These are phyloP conservation scores for Trilocha varians DNA, from an alignment of 2,888 invertebrate species.

Conservation along the genomic window DNA sequence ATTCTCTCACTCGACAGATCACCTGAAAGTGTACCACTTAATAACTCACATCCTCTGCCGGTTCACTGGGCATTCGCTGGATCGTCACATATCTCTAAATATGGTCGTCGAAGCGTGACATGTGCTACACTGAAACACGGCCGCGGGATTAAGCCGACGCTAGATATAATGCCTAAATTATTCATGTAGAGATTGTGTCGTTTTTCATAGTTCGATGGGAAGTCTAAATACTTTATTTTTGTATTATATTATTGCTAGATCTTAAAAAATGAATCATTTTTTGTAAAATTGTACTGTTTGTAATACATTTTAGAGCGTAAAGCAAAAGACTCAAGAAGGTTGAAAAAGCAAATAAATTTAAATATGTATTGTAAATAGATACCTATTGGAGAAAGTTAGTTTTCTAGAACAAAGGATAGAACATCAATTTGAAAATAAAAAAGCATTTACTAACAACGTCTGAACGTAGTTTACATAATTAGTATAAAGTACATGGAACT, in stretches of 20 bases:
- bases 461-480: slow-evolving; percentile 43
- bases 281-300: too few relatives aligned
- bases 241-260: too few relatives aligned
- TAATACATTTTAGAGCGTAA: too few relatives aligned
- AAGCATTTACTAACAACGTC: neutral
- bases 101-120: slow-evolving; percentile 57
- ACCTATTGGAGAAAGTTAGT: neutral
- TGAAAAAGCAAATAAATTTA: too few relatives aligned
- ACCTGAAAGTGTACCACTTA: slow-evolving; percentile 71
- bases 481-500: slow-evolving; percentile 60
- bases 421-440: neutral
- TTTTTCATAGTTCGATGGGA: too few relatives aligned
- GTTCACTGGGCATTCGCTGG: slow-evolving; percentile 69
- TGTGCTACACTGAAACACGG: slow-evolving; percentile 34
- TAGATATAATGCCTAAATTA: too few relatives aligned
- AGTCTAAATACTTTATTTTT: too few relatives aligned
- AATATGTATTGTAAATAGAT: neutral
- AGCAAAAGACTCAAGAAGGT: too few relatives aligned
- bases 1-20: slow-evolving; percentile 71
- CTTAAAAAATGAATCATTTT: too few relatives aligned
- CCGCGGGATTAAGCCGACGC: slow-evolving; percentile 3
- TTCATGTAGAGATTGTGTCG: too few relatives aligned
- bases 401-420: neutral
- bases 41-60: slow-evolving; percentile 70
- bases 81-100: slow-evolving; percentile 72